Percentiles rank a stretch among this genome's conserved stretches.
Evolutionary conservation across 2,888 invertebrate species (phyloP).

Genomic region (Stenichneumon culpator): DNA sequence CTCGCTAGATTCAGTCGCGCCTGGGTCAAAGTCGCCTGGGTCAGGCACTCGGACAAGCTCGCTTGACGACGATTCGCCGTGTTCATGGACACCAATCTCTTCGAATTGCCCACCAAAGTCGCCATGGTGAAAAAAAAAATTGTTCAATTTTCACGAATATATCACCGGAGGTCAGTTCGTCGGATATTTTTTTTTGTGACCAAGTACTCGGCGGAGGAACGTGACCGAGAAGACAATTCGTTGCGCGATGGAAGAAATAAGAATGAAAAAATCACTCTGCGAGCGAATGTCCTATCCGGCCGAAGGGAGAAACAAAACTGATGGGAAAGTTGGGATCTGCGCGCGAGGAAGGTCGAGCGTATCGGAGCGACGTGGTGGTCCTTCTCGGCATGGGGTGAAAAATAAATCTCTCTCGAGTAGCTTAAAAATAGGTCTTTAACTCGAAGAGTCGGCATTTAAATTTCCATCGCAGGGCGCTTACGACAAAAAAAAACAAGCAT

Average conservation of each 20-base stretch:
- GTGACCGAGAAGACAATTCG: constrained; percentile 6
- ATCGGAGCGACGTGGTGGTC: constrained; percentile 70
- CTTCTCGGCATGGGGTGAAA: constrained; percentile 76
- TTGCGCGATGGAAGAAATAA: neutral
- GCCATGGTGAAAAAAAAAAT: constrained; percentile 73
- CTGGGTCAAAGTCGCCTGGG: constrained; percentile 81
- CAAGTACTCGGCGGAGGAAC: constrained; percentile 28
- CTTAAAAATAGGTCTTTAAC: constrained; percentile 71
- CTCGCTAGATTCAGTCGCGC: constrained; percentile 83
- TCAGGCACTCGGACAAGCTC: constrained; percentile 81
- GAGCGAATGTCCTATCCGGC: constrained; percentile 46
- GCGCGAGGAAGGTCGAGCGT: constrained; percentile 20
- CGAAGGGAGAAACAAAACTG: constrained; percentile 70
- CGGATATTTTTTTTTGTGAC: neutral
- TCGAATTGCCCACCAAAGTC: constrained; percentile 76
- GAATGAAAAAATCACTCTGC: neutral
- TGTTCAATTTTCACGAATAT: constrained; percentile 13
- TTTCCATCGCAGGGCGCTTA: neutral
- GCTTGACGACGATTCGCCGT: constrained; percentile 78
- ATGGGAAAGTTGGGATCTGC: constrained; percentile 24
- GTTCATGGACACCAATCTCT: constrained; percentile 77
- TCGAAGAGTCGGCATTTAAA: constrained; percentile 54
- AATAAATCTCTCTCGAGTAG: constrained; percentile 35
- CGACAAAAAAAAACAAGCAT: neutral
- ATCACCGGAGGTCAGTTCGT: too few relatives aligned